Conservation (phyloP, 2,888 invertebrate genomes). For the Diaperis boleti region DNA sequence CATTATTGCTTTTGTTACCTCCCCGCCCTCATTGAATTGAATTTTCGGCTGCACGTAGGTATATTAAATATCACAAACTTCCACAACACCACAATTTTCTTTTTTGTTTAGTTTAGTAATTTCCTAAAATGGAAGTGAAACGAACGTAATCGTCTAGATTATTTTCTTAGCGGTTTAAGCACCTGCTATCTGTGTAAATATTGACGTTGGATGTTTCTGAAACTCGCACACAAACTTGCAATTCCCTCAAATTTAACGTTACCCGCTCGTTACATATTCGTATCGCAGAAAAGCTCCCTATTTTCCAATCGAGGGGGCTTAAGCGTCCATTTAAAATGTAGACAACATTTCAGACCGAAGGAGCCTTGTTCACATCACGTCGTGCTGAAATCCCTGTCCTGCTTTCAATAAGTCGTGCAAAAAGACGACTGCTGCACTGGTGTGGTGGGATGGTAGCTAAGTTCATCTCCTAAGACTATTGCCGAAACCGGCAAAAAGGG, state of each 20-base stretch:
- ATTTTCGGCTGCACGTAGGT: neutral
- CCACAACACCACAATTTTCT: conserved; percentile 1
- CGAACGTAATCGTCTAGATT: conserved; percentile 21
- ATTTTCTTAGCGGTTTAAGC: conserved; percentile 21
- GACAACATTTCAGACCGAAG: conserved; percentile 29
- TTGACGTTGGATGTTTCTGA: conserved; percentile 24
- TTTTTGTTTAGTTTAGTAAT: conserved; percentile 10
- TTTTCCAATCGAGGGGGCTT: conserved; percentile 18
- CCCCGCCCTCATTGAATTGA: no score
- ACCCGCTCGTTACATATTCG: conserved; percentile 8
- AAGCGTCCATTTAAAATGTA: conserved; percentile 31
- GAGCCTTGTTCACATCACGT: conserved; percentile 30
- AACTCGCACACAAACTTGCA: conserved; percentile 20
- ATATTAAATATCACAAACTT: neutral
- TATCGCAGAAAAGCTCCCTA: conserved; percentile 1
- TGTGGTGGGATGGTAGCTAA: neutral
- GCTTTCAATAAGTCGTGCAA: conserved; percentile 33
- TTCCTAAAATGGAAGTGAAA: conserved; percentile 13
- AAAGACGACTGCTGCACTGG: conserved; percentile 12
- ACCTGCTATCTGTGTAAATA: conserved; percentile 27
- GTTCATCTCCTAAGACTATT: conserved; percentile 38
- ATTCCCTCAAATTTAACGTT: conserved; percentile 19
- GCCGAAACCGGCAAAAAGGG: conserved; percentile 37
- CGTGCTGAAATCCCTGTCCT: conserved; percentile 24
- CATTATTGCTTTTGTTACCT: no score